Evolutionary conservation across 2,797 vertebrate genomes (phyloP).

Genomic region (Cuniculus paca): DNA sequence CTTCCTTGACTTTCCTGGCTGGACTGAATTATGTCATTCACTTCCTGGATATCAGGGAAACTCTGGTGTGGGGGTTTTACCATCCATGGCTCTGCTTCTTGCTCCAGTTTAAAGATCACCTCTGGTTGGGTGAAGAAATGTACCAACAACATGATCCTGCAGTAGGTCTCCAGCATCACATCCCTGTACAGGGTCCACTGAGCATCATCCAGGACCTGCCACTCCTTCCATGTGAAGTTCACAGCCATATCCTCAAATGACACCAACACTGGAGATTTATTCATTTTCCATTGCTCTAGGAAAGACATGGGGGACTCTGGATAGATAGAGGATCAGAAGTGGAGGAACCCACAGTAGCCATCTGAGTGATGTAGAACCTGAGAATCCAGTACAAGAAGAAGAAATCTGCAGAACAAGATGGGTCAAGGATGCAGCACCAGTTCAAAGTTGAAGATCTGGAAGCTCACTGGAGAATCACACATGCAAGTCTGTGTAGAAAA

Average conservation of each 20-base stretch:
- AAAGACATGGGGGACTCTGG: background rate
- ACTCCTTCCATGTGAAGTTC: constrained; percentile 74
- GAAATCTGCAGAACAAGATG: background rate
- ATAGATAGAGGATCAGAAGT: background rate
- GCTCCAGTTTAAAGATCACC: constrained; percentile 45
- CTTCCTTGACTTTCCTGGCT: background rate
- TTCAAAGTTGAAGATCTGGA: background rate
- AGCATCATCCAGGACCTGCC: constrained; percentile 31
- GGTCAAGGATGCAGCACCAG: background rate
- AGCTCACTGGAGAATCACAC: background rate
- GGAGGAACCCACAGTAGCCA: background rate
- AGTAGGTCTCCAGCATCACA: constrained; percentile 69
- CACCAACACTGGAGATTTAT: background rate
- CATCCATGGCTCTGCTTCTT: constrained; percentile 30
- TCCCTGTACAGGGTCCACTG: constrained; percentile 65
- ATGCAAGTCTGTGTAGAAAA: background rate
- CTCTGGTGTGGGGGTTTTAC: background rate
- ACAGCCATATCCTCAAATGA: constrained; percentile 44
- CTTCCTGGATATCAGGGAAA: background rate
- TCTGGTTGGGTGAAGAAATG: background rate
- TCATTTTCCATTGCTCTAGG: too few species aligned
- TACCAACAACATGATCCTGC: background rate
- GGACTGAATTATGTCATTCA: background rate
- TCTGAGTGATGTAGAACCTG: background rate
- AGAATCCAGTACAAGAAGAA: background rate